Base-by-base conservation (phyloP, 2,113 vertebrate genomes). In the Accipiter virgatus region DNA sequence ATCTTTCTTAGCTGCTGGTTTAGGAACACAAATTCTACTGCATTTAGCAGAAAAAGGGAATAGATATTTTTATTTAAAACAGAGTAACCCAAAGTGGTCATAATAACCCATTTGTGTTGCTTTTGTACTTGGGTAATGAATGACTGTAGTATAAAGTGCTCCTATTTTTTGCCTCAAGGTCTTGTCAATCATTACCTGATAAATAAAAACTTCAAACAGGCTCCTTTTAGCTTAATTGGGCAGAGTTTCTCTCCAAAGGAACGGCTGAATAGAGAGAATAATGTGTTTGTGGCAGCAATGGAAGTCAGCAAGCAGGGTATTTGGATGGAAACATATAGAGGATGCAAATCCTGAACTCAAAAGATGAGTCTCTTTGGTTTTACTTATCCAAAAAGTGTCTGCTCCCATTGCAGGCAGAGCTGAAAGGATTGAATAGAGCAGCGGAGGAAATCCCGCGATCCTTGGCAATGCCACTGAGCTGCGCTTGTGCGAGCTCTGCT, bases 171-270 rank as follows among this genome's bases (percentile, higher is more conserved):
- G 93, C 97, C 96, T 97, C 78, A 10, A 97, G 97, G 96, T 94
- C 97, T 96, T 97, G 94, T 96, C 97, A 97, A 95, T 96, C 95
- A 96, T 91, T 97, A 97, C 96, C 93, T 93, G 97, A 95, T 96
- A 93, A 96, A 97, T 97, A 96, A 95, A 94, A 96, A 95, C 94
- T 96, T 97, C 97, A 97, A 96, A 96, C 89, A 5, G 81, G 55
- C 78, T 88, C 86, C 81, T 94, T 93, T 93, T 74, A 83, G 85
- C 71, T 88, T 97, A 97, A 97, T 96, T 97, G 94, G 89, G 87
- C 45, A 91, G 66, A 62, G 81, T 90, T 95, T 96, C 63, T 91
- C 42, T 93, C 66, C 2, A 16, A 67, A 95, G 74, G 53, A 83
- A 67, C 0, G 10, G 62, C 25, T 88, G 85, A 70, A 59, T 29